phyloP scores from a whole-genome alignment of 2,113 vertebrate species.

The Lepidothrix coronata region DNA sequence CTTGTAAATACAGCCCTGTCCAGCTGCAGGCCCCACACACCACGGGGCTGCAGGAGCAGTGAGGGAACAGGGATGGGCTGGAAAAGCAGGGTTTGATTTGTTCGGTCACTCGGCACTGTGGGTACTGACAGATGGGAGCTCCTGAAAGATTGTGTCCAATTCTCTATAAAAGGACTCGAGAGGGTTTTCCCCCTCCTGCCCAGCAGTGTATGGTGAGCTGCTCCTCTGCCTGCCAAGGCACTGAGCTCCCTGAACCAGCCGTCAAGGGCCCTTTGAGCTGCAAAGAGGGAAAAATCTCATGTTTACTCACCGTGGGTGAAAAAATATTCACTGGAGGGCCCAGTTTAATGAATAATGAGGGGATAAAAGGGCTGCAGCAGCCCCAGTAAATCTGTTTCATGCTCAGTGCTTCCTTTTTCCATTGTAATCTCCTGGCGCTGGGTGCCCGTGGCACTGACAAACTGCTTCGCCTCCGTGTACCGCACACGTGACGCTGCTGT shows the following conservation, averaged over 20 bases:
- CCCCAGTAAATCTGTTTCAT: background rate
- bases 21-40: rapidly evolving
- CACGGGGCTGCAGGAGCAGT: rapidly evolving
- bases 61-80: rapidly evolving
- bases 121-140: background rate
- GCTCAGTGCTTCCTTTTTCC: background rate
- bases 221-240: background rate
- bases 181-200: background rate
- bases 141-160: background rate
- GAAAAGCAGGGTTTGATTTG: rapidly evolving
- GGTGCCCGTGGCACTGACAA: background rate
- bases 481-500: rapidly evolving
- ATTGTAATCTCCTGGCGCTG: rapidly evolving
- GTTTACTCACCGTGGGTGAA: background rate
- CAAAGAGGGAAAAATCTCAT: background rate
- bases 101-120: rapidly evolving
- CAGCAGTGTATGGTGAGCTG: background rate
- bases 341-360: background rate
- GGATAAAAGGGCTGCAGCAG: background rate
- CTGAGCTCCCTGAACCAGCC: background rate
- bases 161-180: background rate
- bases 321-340: background rate
- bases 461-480: background rate
- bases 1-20: background rate
- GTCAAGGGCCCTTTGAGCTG: background rate